Conservation (phyloP, 2,113 vertebrate species). For the Chaetops frenatus region DNA sequence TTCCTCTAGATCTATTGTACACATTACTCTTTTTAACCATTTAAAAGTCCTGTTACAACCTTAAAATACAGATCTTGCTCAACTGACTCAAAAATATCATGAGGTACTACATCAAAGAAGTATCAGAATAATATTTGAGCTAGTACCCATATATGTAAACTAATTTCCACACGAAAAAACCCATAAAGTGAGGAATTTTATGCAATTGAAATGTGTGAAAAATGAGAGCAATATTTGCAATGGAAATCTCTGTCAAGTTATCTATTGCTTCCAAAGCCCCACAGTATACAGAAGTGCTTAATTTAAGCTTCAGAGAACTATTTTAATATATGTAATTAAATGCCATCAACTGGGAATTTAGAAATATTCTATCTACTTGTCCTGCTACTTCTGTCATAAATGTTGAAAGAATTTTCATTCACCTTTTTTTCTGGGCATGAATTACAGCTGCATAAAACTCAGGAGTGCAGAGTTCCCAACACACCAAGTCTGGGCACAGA, state of each 20-base stretch:
- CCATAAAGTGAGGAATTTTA: not conserved
- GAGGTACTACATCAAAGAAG: not conserved
- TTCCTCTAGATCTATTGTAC: not conserved
- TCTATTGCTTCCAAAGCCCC: not conserved
- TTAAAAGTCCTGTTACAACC: not conserved
- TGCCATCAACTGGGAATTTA: not conserved
- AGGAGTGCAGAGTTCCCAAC: fast-evolving
- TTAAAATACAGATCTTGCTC: not conserved
- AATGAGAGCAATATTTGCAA: slow-evolving; percentile 29
- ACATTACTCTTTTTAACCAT: not conserved
- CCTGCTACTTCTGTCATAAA: not conserved
- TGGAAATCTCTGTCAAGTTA: slow-evolving; percentile 16
- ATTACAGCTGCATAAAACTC: not conserved
- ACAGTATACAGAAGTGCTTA: not conserved
- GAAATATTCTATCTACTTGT: not conserved
- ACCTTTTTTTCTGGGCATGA: not conserved
- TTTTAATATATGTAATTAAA: slow-evolving; percentile 26
- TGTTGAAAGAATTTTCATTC: not conserved
- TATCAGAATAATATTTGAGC: not conserved
- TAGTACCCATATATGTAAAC: not conserved
- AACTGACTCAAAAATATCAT: not conserved
- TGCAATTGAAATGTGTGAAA: not conserved
- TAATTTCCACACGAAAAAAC: not conserved
- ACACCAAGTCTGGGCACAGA: not conserved
- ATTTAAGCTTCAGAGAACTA: not conserved